phyloP scores from a whole-genome alignment of 1,140 invertebrate genomes.

The Coptotermes formosanus region DNA sequence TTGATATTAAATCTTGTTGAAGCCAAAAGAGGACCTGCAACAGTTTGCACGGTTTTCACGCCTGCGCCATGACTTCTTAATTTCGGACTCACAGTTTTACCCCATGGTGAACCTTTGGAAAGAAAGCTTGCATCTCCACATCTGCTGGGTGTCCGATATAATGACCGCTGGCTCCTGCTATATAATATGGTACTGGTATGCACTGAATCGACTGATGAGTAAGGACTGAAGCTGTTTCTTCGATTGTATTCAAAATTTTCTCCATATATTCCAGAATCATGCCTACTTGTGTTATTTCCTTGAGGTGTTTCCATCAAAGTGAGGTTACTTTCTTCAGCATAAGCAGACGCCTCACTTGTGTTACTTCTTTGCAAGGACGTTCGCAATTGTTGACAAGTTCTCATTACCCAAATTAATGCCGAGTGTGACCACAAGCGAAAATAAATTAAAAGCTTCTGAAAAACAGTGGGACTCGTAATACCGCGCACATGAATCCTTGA shows the following conservation, averaged over 20 bases:
- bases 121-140: background rate
- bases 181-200: background rate
- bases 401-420: background rate
- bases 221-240: background rate
- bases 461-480: background rate
- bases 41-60: constrained; percentile 44
- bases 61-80: constrained; percentile 41
- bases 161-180: background rate
- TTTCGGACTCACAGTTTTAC: constrained; percentile 43
- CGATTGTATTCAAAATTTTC: background rate
- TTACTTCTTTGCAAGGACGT: background rate
- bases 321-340: background rate
- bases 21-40: constrained; percentile 46
- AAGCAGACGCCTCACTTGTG: background rate
- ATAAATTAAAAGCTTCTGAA: background rate
- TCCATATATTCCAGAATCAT: background rate
- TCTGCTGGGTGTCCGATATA: background rate
- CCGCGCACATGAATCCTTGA: background rate
- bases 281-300: background rate
- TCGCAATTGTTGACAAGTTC: background rate
- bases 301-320: background rate
- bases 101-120: constrained; percentile 44
- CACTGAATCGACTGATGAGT: background rate
- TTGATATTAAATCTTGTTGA: constrained; percentile 50
- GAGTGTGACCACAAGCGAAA: background rate